Evolutionary conservation across 2,113 vertebrate genomes (phyloP).

Genomic region (Epinephelus fuscoguttatus): DNA sequence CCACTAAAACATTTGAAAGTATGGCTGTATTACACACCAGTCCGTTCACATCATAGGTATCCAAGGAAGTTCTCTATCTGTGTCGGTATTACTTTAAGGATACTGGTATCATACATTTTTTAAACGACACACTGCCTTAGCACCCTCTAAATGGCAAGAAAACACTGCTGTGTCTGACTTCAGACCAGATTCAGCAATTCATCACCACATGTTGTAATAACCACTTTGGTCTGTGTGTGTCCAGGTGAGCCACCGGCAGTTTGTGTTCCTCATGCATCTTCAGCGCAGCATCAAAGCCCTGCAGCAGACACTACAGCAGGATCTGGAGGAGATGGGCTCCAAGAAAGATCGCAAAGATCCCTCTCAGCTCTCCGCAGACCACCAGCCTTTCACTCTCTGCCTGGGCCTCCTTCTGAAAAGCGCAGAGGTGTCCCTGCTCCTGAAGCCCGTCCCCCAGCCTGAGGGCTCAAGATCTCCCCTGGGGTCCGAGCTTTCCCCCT

Average conservation of each 20-base stretch:
- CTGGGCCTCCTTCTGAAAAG: slow-evolving; percentile 93
- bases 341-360: slow-evolving; percentile 87
- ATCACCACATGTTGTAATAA: not conserved
- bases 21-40: too few species aligned
- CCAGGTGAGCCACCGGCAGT: slow-evolving; percentile 94
- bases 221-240: slow-evolving; percentile 17
- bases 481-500: slow-evolving; percentile 87
- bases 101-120: too few species aligned
- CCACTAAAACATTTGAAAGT: too few species aligned
- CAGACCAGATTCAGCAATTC: too few species aligned
- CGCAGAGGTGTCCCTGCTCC: slow-evolving; percentile 92
- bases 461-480: slow-evolving; percentile 82
- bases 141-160: too few species aligned
- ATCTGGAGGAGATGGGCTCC: slow-evolving; percentile 90
- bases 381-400: slow-evolving; percentile 87
- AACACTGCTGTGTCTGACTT: too few species aligned
- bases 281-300: slow-evolving; percentile 92
- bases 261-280: slow-evolving; percentile 91
- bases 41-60: too few species aligned
- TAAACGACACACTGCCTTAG: too few species aligned
- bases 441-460: slow-evolving; percentile 88
- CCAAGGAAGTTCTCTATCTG: too few species aligned
- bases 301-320: slow-evolving; percentile 91
- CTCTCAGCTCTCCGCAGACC: slow-evolving; percentile 76
- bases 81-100: too few species aligned